A percentile compares a stretch with the other conserved stretches of the same genome.
Conservation (phyloP, 2,888 invertebrate genomes). For the Nephrotoma flavescens region DNA sequence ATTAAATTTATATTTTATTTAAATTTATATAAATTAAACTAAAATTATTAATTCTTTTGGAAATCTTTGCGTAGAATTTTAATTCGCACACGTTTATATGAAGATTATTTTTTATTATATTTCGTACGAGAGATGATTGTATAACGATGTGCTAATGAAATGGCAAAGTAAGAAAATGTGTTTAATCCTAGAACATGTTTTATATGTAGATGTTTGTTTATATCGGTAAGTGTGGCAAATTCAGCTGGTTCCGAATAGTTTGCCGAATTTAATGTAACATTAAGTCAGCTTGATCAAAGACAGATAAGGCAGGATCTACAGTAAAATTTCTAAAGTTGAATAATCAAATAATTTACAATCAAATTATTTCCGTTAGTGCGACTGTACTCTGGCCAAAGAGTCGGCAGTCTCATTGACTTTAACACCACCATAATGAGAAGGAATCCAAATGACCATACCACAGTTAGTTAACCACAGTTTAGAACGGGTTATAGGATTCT, state of each 20-base stretch:
- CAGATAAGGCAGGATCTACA: too few species aligned
- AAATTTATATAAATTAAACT: neutral
- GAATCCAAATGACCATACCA: too few species aligned
- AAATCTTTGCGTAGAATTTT: neutral
- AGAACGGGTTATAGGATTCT: too few species aligned
- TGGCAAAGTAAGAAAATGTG: neutral
- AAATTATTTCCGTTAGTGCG: too few species aligned
- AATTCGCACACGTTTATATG: neutral
- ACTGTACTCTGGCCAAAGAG: too few species aligned
- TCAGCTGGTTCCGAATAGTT: neutral
- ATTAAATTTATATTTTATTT: neutral
- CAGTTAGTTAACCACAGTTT: too few species aligned
- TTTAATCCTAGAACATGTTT: neutral
- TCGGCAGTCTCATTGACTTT: too few species aligned
- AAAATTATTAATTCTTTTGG: neutral
- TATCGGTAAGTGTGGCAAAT: neutral
- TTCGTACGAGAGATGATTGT: neutral
- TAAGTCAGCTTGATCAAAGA: too few species aligned
- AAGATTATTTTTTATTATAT: neutral
- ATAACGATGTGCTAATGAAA: neutral
- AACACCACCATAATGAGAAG: too few species aligned
- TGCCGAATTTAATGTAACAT: too few species aligned
- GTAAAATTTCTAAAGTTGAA: too few species aligned
- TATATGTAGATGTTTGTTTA: neutral
- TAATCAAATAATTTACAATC: too few species aligned